Percentiles rank a stretch among this genome's conserved stretches.
phyloP scores from a whole-genome alignment of 2,113 vertebrate species.

The Platichthys flesus region DNA sequence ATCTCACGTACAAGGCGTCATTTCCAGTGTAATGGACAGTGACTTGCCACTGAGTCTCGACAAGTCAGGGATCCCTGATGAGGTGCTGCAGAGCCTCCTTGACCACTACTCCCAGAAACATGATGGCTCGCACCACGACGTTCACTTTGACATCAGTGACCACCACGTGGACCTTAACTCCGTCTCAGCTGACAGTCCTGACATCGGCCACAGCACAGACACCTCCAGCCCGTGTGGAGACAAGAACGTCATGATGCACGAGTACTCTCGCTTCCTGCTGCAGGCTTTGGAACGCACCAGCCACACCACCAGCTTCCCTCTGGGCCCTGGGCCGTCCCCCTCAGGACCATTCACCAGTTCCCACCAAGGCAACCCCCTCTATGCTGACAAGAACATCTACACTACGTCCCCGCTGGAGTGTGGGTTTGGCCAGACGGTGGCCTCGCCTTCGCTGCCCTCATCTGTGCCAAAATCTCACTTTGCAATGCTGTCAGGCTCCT shows the following conservation, averaged over 20 bases:
- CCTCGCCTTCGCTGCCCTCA: conserved; percentile 89
- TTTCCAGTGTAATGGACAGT: conserved; percentile 89
- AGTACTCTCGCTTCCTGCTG: conserved; percentile 99
- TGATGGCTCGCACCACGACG: conserved; percentile 88
- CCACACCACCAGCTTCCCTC: conserved; percentile 90
- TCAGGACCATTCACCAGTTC: conserved; percentile 87
- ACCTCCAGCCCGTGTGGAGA: conserved; percentile 88
- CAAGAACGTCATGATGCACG: conserved; percentile 92
- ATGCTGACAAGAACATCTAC: conserved; percentile 95
- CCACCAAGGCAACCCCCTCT: conserved; percentile 89
- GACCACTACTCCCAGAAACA: conserved; percentile 96
- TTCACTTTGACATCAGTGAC: conserved; percentile 91
- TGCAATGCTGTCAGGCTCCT: conserved; percentile 91
- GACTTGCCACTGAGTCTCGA: conserved; percentile 90
- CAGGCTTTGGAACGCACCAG: conserved; percentile 98
- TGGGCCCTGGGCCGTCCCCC: conserved; percentile 87
- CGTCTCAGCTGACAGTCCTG: conserved; percentile 81
- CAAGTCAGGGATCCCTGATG: conserved; percentile 95
- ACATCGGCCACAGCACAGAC: conserved; percentile 82
- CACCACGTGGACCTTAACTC: conserved; percentile 91
- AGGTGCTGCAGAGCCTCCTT: conserved; percentile 96
- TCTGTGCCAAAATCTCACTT: conserved; percentile 98
- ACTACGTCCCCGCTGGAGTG: conserved; percentile 95
- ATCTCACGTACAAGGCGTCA: conserved; percentile 90
- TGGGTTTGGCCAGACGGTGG: conserved; percentile 90